These are phyloP conservation scores for Tupaia chinensis DNA, from an alignment of 2,113 vertebrate species.

Conservation along the genomic window DNA sequence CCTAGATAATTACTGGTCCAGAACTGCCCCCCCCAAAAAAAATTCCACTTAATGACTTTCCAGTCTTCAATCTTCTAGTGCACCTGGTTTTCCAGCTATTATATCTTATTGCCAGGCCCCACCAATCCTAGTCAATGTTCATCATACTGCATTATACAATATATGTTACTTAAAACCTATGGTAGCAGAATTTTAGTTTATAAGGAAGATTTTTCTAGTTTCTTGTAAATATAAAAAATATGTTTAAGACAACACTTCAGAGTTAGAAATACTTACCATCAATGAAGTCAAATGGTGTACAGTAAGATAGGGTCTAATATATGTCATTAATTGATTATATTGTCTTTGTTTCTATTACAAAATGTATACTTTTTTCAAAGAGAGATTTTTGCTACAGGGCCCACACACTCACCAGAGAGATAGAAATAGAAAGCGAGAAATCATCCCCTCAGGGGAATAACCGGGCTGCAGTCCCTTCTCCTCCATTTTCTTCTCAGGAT, in stretches of 20 bases:
- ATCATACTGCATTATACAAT: background rate
- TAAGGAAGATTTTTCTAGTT: conserved; percentile 20
- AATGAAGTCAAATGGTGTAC: background rate
- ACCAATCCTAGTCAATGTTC: background rate
- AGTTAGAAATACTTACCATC: background rate
- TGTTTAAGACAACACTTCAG: conserved; percentile 2
- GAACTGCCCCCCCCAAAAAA: background rate
- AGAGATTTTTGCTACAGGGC: too few relatives aligned
- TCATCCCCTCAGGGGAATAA: too few relatives aligned
- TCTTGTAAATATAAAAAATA: background rate
- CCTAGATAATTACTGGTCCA: background rate
- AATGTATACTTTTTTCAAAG: too few relatives aligned
- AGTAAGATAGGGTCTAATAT: background rate
- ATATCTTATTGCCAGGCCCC: background rate
- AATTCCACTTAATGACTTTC: background rate
- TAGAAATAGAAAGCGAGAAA: too few relatives aligned
- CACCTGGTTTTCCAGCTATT: background rate
- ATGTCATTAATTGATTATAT: background rate
- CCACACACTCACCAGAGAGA: too few relatives aligned
- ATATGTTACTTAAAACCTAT: background rate
- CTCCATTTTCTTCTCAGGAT: too few relatives aligned
- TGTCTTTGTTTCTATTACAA: conserved; percentile 33
- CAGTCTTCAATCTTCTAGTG: background rate
- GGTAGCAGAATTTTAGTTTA: background rate
- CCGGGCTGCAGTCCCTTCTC: too few relatives aligned